These are phyloP conservation scores for Epizoanthus illoricatus DNA, from an alignment of 92 coral and sea anemone genomes.

Conservation along the genomic window DNA sequence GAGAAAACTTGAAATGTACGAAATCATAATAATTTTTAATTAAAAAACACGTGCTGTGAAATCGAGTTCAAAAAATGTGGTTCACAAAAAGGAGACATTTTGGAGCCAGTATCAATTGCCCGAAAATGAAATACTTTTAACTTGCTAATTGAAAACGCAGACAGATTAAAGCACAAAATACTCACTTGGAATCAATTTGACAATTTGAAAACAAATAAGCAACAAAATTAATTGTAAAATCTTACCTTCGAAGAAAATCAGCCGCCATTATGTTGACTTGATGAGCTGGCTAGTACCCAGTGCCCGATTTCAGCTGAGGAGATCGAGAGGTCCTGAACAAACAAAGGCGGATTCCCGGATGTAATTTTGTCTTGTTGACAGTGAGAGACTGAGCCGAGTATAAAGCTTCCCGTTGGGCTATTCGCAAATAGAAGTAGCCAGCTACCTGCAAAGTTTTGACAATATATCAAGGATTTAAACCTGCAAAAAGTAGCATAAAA, in stretches of 20 bases:
- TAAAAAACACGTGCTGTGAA: slow-evolving; percentile 8
- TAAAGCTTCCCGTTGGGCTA: slow-evolving; percentile 41
- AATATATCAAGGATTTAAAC: slow-evolving; percentile 37
- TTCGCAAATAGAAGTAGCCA: slow-evolving; percentile 47
- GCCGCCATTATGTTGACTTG: slow-evolving; percentile 56
- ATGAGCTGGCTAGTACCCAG: slow-evolving; percentile 63
- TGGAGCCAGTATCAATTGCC: neutral
- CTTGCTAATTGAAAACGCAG: neutral
- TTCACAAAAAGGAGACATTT: neutral
- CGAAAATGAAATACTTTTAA: neutral
- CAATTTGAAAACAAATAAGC: neutral
- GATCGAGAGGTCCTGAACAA: slow-evolving; percentile 45
- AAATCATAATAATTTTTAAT: neutral
- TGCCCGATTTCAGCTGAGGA: neutral
- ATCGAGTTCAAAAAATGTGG: neutral
- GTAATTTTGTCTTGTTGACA: neutral
- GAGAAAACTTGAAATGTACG: neutral
- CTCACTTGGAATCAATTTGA: neutral
- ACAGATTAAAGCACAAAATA: neutral
- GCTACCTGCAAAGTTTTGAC: slow-evolving; percentile 65
- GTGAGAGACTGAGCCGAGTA: slow-evolving; percentile 20
- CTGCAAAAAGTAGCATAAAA: slow-evolving; percentile 26
- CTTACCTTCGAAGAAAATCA: slow-evolving; percentile 51
- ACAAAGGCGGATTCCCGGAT: slow-evolving; percentile 43
- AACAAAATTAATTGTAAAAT: neutral